Conservation (phyloP, 2,888 invertebrate species). For the Neelides folsomi region DNA sequence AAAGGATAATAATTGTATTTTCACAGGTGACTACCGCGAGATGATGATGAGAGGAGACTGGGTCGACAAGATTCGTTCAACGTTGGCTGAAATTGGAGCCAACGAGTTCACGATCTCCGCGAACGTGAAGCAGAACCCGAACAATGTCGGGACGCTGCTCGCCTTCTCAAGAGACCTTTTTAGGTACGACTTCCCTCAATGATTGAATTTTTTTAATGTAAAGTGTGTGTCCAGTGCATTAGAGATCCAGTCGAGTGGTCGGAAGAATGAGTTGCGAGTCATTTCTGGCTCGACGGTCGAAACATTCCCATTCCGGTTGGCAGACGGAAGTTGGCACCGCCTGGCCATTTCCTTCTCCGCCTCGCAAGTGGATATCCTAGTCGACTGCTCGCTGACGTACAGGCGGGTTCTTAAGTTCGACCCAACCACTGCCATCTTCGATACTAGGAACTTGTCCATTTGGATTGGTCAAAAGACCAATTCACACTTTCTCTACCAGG, state of each 20-base stretch:
- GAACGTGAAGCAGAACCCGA: constrained; percentile 60
- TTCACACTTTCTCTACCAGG: constrained; percentile 77
- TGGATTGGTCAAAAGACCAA: constrained; percentile 79
- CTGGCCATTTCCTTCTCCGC: constrained; percentile 70
- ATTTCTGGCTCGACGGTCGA: constrained; percentile 66
- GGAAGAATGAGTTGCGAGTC: constrained; percentile 70
- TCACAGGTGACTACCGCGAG: constrained; percentile 33
- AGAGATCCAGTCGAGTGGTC: constrained; percentile 81
- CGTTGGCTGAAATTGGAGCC: constrained; percentile 27
- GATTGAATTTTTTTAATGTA: neutral
- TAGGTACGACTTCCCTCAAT: constrained; percentile 43
- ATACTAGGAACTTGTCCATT: constrained; percentile 43
- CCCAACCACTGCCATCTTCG: constrained; percentile 33
- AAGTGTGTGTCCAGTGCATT: constrained; percentile 53
- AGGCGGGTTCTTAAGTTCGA: constrained; percentile 33
- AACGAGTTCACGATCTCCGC: constrained; percentile 56
- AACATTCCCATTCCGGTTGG: constrained; percentile 73
- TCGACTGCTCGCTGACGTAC: constrained; percentile 76
- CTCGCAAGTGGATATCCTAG: constrained; percentile 61
- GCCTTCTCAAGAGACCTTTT: constrained; percentile 68
- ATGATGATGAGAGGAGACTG: constrained; percentile 33
- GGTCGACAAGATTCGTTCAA: constrained; percentile 32
- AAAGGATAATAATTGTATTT: neutral
- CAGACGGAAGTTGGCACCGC: constrained; percentile 75
- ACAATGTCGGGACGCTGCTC: constrained; percentile 68